phyloP scores from a whole-genome alignment of 2,113 vertebrate species.

The Eonycteris spelaea region DNA sequence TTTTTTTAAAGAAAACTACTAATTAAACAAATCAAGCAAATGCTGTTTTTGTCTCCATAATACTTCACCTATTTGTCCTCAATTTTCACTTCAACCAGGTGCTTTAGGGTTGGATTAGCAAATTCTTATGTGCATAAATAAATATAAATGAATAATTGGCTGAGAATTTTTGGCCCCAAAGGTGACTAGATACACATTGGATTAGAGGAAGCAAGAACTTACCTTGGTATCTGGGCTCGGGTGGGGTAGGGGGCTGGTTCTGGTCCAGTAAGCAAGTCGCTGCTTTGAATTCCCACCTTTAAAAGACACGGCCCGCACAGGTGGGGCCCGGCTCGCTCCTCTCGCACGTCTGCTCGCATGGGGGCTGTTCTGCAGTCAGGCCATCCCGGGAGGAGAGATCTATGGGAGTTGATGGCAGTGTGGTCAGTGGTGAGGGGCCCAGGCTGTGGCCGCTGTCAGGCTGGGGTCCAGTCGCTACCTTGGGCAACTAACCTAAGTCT shows the following conservation, averaged over 20 bases:
- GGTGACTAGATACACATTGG: background rate
- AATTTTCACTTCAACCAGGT: conserved; percentile 44
- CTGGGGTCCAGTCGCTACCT: background rate
- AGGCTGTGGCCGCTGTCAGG: background rate
- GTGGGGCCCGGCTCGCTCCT: background rate
- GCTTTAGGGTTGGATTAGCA: conserved; percentile 36
- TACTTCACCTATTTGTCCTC: conserved; percentile 24
- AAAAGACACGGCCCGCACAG: background rate
- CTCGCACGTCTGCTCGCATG: accelerated
- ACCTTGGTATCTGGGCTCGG: background rate
- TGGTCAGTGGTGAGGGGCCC: background rate
- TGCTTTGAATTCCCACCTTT: background rate
- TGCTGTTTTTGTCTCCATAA: conserved; percentile 49
- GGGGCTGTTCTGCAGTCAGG: background rate
- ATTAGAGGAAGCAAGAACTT: background rate
- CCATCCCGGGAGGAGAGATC: background rate
- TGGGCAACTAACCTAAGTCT: background rate
- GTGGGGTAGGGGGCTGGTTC: background rate
- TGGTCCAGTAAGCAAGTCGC: background rate
- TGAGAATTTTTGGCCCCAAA: background rate
- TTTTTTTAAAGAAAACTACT: conserved; percentile 9
- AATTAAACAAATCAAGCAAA: conserved; percentile 50
- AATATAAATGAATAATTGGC: conserved; percentile 16
- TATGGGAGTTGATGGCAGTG: accelerated
- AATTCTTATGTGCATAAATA: conserved; percentile 48